Evolutionary conservation across 1,140 invertebrate genomes (phyloP), one percentile per base, ranked within the genome.

Genomic region (Oreohelix idahoensis): DNA sequence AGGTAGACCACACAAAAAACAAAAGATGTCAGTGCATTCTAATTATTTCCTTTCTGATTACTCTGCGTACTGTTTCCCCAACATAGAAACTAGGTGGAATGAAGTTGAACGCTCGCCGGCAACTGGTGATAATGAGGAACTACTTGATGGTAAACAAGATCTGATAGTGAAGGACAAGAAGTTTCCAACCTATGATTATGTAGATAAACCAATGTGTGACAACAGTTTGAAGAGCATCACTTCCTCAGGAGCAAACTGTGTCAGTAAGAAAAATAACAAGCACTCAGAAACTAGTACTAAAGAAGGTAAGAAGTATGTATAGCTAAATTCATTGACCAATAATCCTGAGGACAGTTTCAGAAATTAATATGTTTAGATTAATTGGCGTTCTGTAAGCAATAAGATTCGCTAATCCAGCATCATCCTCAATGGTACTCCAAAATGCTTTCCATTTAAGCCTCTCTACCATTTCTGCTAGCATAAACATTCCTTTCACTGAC

Each of bases 171-270:
- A 39, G 32, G 69, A 71, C 0, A 73, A 20, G 29, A 76, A 76
- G 29, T 76, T 76, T 53, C 74, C 74, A 49, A 29, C 38, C 32
- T 76, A 76, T 76, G 74, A 76, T 23, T 76, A 51, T 49, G 1
- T 17, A 32, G 63, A 66, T 17, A 32, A 17, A 32, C 29, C 29
- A 13, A n/a, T 23, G 26, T n/a, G 29, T 2, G 29, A 66, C n/a
- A 29, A 35, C n/a, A 15, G 1, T 5, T 8, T 29, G 63, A 66
- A 32, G n/a, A n/a, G 20, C 32, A 23, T 8, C 20, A 11, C 8
- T 58, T 17, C 26, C 51, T 8, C 63, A 2, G 29, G 32, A 8
- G 5, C 63, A 32, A 11, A 66, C 29, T 29, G 63, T 32, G 5
- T 32, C 29, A 66, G 2, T 66, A 1, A 66, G n/a, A 66, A 15